These are phyloP conservation scores for Plebejus argus DNA, from an alignment of 2,888 invertebrate species.

Conservation along the genomic window DNA sequence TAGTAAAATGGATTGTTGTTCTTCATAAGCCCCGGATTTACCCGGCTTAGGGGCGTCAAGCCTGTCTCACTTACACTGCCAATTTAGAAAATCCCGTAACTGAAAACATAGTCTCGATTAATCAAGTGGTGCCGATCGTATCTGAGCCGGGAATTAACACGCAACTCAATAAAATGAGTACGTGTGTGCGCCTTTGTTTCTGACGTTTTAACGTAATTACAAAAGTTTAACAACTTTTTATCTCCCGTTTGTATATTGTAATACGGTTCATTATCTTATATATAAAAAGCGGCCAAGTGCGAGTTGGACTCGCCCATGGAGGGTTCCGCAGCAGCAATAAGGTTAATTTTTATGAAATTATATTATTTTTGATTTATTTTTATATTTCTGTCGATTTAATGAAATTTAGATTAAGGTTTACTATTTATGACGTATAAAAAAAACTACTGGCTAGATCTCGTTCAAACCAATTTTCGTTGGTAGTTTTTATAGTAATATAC, in stretches of 20 bases:
- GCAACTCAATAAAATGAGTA: slow-evolving; percentile 43
- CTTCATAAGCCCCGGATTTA: slow-evolving; percentile 44
- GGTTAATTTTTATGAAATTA: too few relatives aligned
- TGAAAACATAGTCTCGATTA: slow-evolving; percentile 45
- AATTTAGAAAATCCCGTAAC: slow-evolving; percentile 46
- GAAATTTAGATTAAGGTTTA: too few relatives aligned
- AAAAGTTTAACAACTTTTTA: background rate
- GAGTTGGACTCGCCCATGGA: too few relatives aligned
- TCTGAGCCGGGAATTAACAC: slow-evolving; percentile 43
- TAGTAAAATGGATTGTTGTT: slow-evolving; percentile 41
- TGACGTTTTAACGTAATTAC: slow-evolving; percentile 4
- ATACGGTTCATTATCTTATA: too few relatives aligned
- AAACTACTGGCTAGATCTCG: too few relatives aligned
- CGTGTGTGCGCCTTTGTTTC: slow-evolving; percentile 27
- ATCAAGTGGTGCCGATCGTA: slow-evolving; percentile 46
- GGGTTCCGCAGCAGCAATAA: too few relatives aligned
- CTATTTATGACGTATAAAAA: too few relatives aligned
- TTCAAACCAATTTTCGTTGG: too few relatives aligned
- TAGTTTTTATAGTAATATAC: too few relatives aligned
- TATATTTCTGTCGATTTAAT: too few relatives aligned
- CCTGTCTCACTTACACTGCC: slow-evolving; percentile 45
- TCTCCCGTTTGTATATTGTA: background rate
- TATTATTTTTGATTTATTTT: too few relatives aligned
- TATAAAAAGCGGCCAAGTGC: too few relatives aligned
- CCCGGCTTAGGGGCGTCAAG: slow-evolving; percentile 45